Evolutionary conservation across 2,888 invertebrate species (phyloP).

Genomic region (Morpho deidamia): DNA sequence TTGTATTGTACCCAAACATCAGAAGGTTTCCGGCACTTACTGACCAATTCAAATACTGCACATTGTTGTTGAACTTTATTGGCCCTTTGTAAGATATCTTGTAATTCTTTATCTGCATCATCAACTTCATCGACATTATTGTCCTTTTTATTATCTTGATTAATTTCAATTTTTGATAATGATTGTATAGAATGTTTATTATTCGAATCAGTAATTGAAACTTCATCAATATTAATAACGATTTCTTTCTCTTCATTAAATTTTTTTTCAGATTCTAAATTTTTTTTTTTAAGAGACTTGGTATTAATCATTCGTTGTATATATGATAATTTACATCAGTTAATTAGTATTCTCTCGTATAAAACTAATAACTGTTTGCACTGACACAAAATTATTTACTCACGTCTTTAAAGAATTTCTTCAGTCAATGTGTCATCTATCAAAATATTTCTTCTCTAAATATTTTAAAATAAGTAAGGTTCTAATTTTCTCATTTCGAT

Average conservation of each 20-base stretch:
- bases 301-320: constrained; percentile 7
- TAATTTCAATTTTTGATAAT: background rate
- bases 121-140: background rate
- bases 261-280: background rate
- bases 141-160: background rate
- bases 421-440: background rate
- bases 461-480: background rate
- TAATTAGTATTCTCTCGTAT: no score
- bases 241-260: constrained; percentile 13
- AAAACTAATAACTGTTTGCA: background rate
- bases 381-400: background rate
- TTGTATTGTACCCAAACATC: constrained; percentile 19
- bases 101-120: background rate
- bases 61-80: background rate
- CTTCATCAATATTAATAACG: constrained; percentile 3
- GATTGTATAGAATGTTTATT: background rate
- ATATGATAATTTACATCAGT: no score
- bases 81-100: background rate
- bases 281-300: background rate
- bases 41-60: background rate
- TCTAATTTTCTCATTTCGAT: background rate
- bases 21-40: background rate
- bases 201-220: background rate
- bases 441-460: background rate
- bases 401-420: background rate